Percentiles rank a stretch among this genome's conserved stretches.
Evolutionary conservation across 1,140 invertebrate genomes (phyloP).

Genomic region (Polypedilum pembai): DNA sequence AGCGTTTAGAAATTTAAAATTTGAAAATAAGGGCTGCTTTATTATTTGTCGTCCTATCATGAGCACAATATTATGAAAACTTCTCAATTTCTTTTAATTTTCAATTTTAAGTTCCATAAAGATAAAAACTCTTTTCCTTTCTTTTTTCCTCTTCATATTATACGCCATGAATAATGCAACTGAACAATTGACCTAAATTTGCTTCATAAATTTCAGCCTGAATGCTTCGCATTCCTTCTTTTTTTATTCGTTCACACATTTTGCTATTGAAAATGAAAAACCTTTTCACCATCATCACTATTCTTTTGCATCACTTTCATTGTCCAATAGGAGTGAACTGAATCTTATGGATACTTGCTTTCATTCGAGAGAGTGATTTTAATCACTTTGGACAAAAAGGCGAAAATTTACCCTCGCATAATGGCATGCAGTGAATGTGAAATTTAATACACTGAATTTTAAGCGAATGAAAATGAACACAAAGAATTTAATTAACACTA

Average conservation of each 20-base stretch:
- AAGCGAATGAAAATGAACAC: background rate
- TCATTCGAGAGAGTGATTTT: background rate
- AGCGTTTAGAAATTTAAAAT: too few relatives aligned
- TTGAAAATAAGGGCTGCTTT: too few relatives aligned
- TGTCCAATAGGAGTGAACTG: background rate
- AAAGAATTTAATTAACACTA: slow-evolving; percentile 9
- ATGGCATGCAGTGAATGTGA: background rate
- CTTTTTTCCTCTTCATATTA: background rate
- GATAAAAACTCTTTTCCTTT: too few relatives aligned
- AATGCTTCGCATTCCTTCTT: background rate
- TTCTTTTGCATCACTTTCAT: background rate
- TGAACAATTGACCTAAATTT: slow-evolving; percentile 13
- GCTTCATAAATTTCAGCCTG: slow-evolving; percentile 17
- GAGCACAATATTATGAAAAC: too few relatives aligned
- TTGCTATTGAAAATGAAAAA: background rate
- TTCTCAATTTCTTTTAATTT: too few relatives aligned
- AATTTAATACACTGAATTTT: background rate
- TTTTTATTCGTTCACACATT: background rate
- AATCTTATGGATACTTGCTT: background rate
- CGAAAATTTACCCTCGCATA: background rate
- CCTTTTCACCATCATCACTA: background rate
- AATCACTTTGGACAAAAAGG: background rate
- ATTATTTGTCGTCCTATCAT: too few relatives aligned
- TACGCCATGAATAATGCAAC: background rate
- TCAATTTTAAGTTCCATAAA: too few relatives aligned